A percentile compares a stretch with the other conserved stretches of the same genome.
Evolutionary conservation across 2,113 vertebrate genomes (phyloP).

Genomic region (Sceloporus undulatus): DNA sequence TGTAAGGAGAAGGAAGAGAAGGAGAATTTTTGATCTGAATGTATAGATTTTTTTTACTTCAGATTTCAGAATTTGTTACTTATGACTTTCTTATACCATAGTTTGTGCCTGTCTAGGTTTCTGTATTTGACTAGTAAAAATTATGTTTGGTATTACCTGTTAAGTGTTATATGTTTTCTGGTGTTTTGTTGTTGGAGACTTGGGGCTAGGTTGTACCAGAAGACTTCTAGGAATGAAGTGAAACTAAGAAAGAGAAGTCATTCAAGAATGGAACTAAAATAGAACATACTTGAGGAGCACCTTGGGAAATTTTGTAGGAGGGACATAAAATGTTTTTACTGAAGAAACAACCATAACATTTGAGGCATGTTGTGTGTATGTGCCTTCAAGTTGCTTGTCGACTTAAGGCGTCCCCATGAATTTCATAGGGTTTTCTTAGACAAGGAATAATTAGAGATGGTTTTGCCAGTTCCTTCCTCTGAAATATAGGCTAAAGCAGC

Average conservation of each 20-base stretch:
- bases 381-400: too few species aligned
- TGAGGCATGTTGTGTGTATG: not conserved
- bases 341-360: not conserved
- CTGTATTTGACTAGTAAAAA: slow-evolving; percentile 3
- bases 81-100: not conserved
- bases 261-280: not conserved
- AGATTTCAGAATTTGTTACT: not conserved
- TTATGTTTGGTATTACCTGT: not conserved
- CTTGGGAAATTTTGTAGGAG: not conserved
- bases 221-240: not conserved
- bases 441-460: too few species aligned
- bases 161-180: not conserved
- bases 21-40: not conserved
- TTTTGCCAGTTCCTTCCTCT: too few species aligned
- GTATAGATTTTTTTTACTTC: not conserved
- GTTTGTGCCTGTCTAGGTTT: not conserved
- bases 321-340: not conserved
- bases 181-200: not conserved
- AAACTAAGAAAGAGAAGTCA: not conserved
- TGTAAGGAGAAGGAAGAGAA: not conserved
- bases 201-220: not conserved
- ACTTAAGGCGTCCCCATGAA: too few species aligned
- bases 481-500: too few species aligned
- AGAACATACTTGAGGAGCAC: not conserved
- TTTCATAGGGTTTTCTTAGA: too few species aligned